These are phyloP conservation scores for Sarcophaga carnaria DNA, from an alignment of 2,888 invertebrate species.

Conservation along the genomic window DNA sequence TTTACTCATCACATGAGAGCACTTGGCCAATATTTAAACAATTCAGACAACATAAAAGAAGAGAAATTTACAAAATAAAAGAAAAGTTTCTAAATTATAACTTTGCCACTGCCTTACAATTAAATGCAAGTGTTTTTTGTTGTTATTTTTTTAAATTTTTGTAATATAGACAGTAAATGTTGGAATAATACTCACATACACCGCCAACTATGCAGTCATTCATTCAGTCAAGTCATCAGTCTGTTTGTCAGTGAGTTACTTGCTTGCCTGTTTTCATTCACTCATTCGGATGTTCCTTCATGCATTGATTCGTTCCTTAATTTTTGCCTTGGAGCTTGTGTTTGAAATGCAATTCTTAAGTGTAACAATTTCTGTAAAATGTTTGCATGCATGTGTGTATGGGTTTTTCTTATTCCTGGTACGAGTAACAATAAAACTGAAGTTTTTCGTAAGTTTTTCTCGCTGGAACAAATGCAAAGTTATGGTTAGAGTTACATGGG, in stretches of 20 bases:
- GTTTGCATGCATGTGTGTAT: neutral
- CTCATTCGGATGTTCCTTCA: neutral
- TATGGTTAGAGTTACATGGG: neutral
- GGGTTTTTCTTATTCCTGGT: conserved; percentile 3
- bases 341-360: neutral
- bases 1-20: conserved; percentile 21
- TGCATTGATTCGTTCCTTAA: too few species aligned
- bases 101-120: conserved; percentile 6
- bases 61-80: neutral
- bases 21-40: conserved; percentile 6
- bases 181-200: conserved; percentile 26
- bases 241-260: neutral
- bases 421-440: conserved; percentile 41
- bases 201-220: neutral
- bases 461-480: too few species aligned
- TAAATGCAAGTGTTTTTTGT: neutral
- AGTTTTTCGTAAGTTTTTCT: neutral
- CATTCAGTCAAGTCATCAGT: neutral
- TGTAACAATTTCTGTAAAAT: neutral
- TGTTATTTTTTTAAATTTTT: neutral
- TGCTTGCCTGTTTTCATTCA: neutral
- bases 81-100: conserved; percentile 45
- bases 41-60: conserved; percentile 9
- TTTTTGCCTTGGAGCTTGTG: too few species aligned
- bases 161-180: neutral